Base-by-base conservation (phyloP, 2,113 vertebrate genomes). In the Pholis gunnellus region DNA sequence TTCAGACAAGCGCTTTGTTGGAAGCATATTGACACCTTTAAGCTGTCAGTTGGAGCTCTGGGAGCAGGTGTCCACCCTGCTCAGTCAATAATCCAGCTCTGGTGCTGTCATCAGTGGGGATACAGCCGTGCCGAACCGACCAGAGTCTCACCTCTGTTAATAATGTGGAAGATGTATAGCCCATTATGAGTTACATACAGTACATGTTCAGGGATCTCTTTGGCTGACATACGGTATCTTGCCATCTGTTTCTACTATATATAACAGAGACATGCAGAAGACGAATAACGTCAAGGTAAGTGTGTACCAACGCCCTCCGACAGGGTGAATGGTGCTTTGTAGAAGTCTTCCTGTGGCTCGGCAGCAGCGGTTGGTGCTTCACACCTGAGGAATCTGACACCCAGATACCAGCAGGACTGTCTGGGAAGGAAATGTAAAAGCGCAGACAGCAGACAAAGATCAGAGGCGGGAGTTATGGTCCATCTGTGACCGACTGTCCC, bases 301-400 rank as follows among this genome's bases (percentile, higher is more conserved):
- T 15, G 60, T 4, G 60, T 34, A 75, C 60, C 60, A 66, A 42
- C 70, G 81, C 71, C 72, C 48, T 29, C 54, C 50, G 64, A 36
- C 1, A 22, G 54, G 29, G 56, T 92, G 89, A 92, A 88, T 87
- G 77, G 46, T 8, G 70, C 90, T 81, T 86, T 93, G 86, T 91
- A 31, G 59, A 9, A 40, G 60, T 38, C 9, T 4, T 40, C 66
- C 56, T 54, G 34, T 60, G 80, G 38, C 17, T 54, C 14, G n/a
- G 52, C 75, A 81, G 78, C 63, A 34, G 60, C 18, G 20, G 74
- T 56, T 38, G 57, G 27, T 80, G 82, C 38, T 86, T 67, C 29
- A 65, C 85, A 88, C 79, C 85, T 82, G 88, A 89, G 92, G 93
- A 95, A 93, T 94, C 57, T 94, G 74, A 90, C 93, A 91, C 86